These are phyloP conservation scores for Epinotia demarniana DNA, from an alignment of 2,888 invertebrate species.

Conservation along the genomic window DNA sequence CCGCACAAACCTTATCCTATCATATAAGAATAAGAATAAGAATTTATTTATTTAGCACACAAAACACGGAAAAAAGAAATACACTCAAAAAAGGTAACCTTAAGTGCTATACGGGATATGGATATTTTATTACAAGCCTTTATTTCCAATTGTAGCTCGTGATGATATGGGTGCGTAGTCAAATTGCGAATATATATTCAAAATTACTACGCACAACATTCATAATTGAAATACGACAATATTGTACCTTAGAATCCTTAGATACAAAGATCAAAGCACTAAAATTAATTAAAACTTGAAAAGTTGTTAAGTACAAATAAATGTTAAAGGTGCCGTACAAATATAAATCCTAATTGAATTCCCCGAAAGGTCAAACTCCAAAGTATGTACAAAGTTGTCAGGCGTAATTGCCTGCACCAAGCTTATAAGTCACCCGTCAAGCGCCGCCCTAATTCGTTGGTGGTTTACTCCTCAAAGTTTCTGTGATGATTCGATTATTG, in stretches of 20 bases:
- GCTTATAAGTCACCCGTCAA: constrained; percentile 21
- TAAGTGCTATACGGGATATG: too few species aligned
- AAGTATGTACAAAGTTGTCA: constrained; percentile 35
- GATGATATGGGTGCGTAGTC: too few species aligned
- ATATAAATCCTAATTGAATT: neutral
- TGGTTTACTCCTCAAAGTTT: constrained; percentile 13
- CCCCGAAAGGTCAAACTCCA: constrained; percentile 18
- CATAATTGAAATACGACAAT: too few species aligned
- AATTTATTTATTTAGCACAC: too few species aligned
- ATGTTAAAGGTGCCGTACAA: constrained; percentile 15
- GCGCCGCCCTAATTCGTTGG: constrained; percentile 22
- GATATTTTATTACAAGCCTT: too few species aligned
- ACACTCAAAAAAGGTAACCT: too few species aligned
- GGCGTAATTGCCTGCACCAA: constrained; percentile 16
- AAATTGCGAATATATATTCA: too few species aligned
- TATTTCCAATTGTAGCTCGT: too few species aligned
- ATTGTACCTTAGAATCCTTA: too few species aligned
- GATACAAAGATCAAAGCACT: neutral
- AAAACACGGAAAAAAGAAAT: too few species aligned
- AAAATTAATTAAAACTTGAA: neutral
- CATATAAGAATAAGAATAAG: too few species aligned
- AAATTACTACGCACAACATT: too few species aligned
- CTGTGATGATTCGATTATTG: neutral
- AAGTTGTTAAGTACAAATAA: neutral
- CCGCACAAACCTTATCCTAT: neutral